phyloP scores from a whole-genome alignment of 2,113 vertebrate species.

The Diglossa brunneiventris region DNA sequence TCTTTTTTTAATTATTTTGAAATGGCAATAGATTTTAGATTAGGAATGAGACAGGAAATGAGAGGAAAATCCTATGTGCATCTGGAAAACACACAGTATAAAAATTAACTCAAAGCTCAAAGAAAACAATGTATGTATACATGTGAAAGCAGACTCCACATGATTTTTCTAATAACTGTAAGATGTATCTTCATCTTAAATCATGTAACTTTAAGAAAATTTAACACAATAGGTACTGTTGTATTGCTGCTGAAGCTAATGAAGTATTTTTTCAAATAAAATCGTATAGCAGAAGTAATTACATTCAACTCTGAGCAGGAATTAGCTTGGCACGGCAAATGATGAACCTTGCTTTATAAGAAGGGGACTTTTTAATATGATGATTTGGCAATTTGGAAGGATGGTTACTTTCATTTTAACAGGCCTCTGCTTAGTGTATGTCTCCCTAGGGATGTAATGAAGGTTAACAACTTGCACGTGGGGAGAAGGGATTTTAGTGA shows the following conservation, averaged over 20 bases:
- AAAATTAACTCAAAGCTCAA: conserved; percentile 62
- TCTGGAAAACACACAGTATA: conserved; percentile 54
- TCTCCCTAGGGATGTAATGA: conserved; percentile 51
- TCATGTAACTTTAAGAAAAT: neutral
- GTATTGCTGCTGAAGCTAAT: neutral
- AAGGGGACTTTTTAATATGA: conserved; percentile 47
- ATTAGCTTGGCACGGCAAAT: conserved; percentile 28
- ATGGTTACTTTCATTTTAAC: conserved; percentile 70
- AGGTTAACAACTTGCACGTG: conserved; percentile 65
- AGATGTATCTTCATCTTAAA: neutral
- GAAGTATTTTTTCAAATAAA: neutral
- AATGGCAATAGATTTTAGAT: conserved; percentile 58
- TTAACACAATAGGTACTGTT: neutral
- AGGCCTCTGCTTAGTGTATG: conserved; percentile 53
- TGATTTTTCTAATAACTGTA: conserved; percentile 40
- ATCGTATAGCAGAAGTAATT: conserved; percentile 25
- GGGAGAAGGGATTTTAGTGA: conserved; percentile 58
- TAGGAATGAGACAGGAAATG: conserved; percentile 55
- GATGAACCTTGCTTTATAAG: conserved; percentile 8
- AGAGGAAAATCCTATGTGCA: conserved; percentile 19
- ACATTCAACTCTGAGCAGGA: conserved; percentile 15
- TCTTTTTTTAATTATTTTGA: conserved; percentile 41
- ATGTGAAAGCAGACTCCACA: neutral
- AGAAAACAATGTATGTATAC: conserved; percentile 7
- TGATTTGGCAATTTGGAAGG: conserved; percentile 55